Base-by-base conservation (phyloP, 1,140 invertebrate species). In the Drosophila lini region DNA sequence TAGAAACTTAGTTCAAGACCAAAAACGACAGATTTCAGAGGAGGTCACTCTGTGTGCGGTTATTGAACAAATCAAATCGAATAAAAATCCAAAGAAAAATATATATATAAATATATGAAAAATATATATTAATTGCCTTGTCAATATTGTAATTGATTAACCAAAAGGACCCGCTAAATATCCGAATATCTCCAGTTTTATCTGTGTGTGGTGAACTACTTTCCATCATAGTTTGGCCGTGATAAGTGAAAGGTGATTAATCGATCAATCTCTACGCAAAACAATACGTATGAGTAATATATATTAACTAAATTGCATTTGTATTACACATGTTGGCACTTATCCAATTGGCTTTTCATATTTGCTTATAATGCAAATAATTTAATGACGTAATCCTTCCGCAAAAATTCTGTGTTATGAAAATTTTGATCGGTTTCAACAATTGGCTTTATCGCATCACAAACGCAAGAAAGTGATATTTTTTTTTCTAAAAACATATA, bases 201-300 rank as follows among this genome's bases (percentile, higher is more conserved):
- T 58, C 67, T 71, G 52, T 47, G 52, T 25, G 32, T 48, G 28
- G 31, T 16, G 36, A 70, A 32, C 16, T 16, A 25, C 31, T 70
- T 59, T 34, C 52, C 42, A 40, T 34, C 41, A 71, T 48, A 41
- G 65, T 59, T 71, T 22, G 68, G 65, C 68, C 68, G 68, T 59
- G 68, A 71, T 59, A 71, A 71, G 65, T 71, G 68, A 71, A 71
- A 71, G 68, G 68, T 71, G 68, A 71, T 71, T 67, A 41, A 62
- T 61, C 56, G 40, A 15, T 44, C 31, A 28, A 42, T 41, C 13
- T 67, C 16, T 34, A 34, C 15, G 19, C 28, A 48, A 6, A 25
- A 15, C 16, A 40, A 38, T 67, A 25, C 22, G 25, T 19, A 36
- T 67, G 63, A 28, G 22, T 53, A 68, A 68, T 19, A 53, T 68